phyloP scores from a whole-genome alignment of 2,797 vertebrate species.

The Pogonophryne albipinna region DNA sequence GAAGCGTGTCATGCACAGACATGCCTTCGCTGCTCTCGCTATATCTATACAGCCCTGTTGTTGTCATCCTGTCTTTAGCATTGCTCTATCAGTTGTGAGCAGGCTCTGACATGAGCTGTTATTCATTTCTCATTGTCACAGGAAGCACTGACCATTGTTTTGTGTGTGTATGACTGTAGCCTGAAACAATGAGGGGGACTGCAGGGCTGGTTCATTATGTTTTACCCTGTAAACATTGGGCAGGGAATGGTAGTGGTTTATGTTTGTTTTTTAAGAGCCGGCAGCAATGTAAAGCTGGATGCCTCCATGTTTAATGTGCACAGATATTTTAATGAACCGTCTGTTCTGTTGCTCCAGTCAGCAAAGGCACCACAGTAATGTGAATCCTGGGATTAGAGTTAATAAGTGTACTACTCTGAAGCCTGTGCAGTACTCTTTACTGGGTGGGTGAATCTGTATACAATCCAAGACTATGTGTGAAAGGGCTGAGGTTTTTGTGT shows the following conservation, averaged over 20 bases:
- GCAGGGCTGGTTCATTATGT: conserved; percentile 26
- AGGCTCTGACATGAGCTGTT: conserved; percentile 46
- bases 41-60: conserved; percentile 38
- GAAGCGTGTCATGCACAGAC: conserved; percentile 50
- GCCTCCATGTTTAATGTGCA: conserved; percentile 29
- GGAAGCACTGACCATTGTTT: conserved; percentile 56
- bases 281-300: conserved; percentile 4
- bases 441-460: conserved; percentile 4
- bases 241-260: conserved; percentile 5
- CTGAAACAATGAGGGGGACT: conserved; percentile 44
- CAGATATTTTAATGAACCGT: conserved; percentile 42
- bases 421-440: conserved; percentile 24
- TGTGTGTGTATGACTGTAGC: conserved; percentile 27
- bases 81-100: conserved; percentile 40
- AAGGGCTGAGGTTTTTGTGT: background rate
- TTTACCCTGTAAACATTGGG: conserved; percentile 27
- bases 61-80: conserved; percentile 55
- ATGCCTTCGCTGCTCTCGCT: conserved; percentile 21
- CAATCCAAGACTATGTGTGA: background rate
- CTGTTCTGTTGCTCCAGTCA: conserved; percentile 21
- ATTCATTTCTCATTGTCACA: conserved; percentile 55
- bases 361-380: conserved; percentile 30
- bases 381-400: conserved; percentile 46
- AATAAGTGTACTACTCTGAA: conserved; percentile 29
- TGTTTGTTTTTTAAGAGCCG: conserved; percentile 15